A percentile compares a stretch with the other conserved stretches of the same genome.
Conservation (phyloP, 2,888 invertebrate genomes). For the Drosophila atripex region DNA sequence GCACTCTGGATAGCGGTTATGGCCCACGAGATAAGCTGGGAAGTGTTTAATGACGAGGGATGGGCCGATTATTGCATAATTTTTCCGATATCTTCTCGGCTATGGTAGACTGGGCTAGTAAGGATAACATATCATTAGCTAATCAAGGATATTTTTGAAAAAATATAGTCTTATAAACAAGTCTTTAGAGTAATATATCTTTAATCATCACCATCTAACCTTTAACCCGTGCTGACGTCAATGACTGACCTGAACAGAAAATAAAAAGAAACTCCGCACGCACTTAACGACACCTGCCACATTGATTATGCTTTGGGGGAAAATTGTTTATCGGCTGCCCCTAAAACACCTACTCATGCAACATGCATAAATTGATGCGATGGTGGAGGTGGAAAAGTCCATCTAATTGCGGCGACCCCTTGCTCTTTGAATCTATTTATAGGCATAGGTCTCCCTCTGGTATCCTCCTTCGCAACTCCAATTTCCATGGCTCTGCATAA, state of each 20-base stretch:
- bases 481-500: conserved; percentile 62
- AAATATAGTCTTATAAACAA: too few relatives aligned
- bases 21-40: conserved; percentile 30
- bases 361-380: conserved; percentile 63
- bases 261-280: not conserved
- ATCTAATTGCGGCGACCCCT: conserved; percentile 32
- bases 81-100: not conserved
- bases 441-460: not conserved
- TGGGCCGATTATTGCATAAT: not conserved
- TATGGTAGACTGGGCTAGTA: not conserved
- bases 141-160: not conserved
- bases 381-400: conserved; percentile 14
- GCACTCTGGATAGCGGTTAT: conserved; percentile 34
- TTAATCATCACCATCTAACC: not conserved
- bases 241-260: conserved; percentile 9
- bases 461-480: not conserved
- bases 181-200: too few relatives aligned
- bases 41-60: conserved; percentile 1
- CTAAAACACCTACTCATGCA: conserved; percentile 52
- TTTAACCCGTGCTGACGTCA: conserved; percentile 29
- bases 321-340: too few relatives aligned
- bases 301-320: conserved; percentile 66
- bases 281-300: conserved; percentile 53
- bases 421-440: conserved; percentile 37
- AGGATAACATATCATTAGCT: not conserved